Evolutionary conservation across 2,797 vertebrate species (phyloP).

Genomic region (Enteromius anoplus): DNA sequence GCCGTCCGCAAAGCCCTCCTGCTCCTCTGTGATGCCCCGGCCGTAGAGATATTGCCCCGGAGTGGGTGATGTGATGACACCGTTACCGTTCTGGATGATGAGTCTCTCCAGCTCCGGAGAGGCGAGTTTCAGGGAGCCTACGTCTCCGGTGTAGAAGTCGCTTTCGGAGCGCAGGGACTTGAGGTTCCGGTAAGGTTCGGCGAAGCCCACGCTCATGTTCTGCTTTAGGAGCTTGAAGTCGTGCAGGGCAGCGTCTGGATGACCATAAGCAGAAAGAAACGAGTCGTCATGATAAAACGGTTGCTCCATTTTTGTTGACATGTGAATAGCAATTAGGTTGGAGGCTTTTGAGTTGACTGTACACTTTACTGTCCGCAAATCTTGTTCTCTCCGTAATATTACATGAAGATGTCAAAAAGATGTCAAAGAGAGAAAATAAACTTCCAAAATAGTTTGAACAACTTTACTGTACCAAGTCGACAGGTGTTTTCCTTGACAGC

Average conservation of each 20-base stretch:
- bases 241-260: slow-evolving; percentile 80
- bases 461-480: slow-evolving; percentile 81
- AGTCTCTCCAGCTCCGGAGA: slow-evolving; percentile 90
- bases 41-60: slow-evolving; percentile 83
- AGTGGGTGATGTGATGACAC: slow-evolving; percentile 87
- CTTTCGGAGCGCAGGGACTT: slow-evolving; percentile 81
- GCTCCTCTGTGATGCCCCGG: slow-evolving; percentile 88
- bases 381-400: slow-evolving; percentile 69
- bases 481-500: slow-evolving; percentile 74
- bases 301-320: slow-evolving; percentile 96
- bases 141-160: slow-evolving; percentile 77
- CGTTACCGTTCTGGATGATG: slow-evolving; percentile 91
- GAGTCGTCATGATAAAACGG: slow-evolving; percentile 95
- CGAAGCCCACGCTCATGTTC: slow-evolving; percentile 85
- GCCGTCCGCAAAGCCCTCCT: slow-evolving; percentile 90
- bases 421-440: slow-evolving; percentile 71
- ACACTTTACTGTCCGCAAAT: slow-evolving; percentile 59
- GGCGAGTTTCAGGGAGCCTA: slow-evolving; percentile 87
- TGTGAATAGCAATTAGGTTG: slow-evolving; percentile 59
- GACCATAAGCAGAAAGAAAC: slow-evolving; percentile 89
- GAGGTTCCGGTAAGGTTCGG: slow-evolving; percentile 85
- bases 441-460: slow-evolving; percentile 80
- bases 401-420: slow-evolving; percentile 66
- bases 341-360: slow-evolving; percentile 54
- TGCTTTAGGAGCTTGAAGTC: slow-evolving; percentile 91